Conservation (phyloP, 2,888 invertebrate genomes). For the Hydriomena furcata region DNA sequence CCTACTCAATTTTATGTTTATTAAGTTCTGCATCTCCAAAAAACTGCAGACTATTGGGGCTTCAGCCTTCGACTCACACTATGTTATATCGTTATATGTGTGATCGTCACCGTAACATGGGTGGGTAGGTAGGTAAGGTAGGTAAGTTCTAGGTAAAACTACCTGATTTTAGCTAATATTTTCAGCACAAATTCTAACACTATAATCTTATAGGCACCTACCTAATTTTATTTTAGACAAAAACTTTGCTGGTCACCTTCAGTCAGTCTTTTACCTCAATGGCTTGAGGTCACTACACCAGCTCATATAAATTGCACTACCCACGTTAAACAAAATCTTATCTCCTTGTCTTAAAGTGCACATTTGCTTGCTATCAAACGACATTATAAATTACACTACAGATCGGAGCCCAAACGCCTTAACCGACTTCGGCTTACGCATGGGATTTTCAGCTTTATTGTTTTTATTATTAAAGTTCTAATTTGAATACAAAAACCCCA, state of each 20-base stretch:
- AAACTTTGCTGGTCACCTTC: conserved; percentile 38
- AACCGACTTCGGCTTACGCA: conserved; percentile 33
- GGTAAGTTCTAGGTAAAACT: too few species aligned
- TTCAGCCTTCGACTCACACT: too few species aligned
- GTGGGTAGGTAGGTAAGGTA: too few species aligned
- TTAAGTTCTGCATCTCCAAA: too few species aligned
- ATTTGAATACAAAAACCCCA: conserved; percentile 39
- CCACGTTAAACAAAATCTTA: conserved; percentile 10
- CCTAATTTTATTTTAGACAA: background rate
- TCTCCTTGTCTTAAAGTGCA: conserved; percentile 20
- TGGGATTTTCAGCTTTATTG: conserved; percentile 34
- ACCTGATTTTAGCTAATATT: too few species aligned
- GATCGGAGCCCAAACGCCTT: conserved; percentile 30
- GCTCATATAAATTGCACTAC: conserved; percentile 29
- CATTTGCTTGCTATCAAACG: conserved; percentile 27
- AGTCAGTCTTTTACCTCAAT: conserved; percentile 29
- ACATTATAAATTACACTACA: conserved; percentile 61
- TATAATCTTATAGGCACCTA: background rate
- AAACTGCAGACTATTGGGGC: too few species aligned
- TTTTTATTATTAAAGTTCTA: conserved; percentile 20
- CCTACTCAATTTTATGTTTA: background rate
- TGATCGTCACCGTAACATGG: too few species aligned
- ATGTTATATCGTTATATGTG: too few species aligned
- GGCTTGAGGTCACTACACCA: conserved; percentile 38
- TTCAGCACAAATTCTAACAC: background rate